phyloP scores from a whole-genome alignment of 2,113 vertebrate species.

The Ifrita kowaldi region DNA sequence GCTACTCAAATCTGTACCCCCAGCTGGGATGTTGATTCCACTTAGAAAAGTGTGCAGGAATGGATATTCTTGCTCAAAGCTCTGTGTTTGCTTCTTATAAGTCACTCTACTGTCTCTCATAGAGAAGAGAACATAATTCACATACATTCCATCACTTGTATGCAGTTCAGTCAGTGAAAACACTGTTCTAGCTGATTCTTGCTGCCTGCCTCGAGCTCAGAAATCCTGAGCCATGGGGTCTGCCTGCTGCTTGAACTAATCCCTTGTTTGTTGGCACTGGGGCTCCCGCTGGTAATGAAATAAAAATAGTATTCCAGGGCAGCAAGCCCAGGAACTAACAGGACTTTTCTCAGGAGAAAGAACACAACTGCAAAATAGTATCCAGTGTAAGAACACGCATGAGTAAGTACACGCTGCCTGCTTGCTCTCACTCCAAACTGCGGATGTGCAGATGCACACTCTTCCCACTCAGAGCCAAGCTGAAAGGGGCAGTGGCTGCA shows the following conservation, averaged over 20 bases:
- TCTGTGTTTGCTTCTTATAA: not conserved
- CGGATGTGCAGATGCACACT: not conserved
- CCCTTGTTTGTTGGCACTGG: not conserved
- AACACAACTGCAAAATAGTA: not conserved
- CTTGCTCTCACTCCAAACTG: not conserved
- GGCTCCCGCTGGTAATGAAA: not conserved
- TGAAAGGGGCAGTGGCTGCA: not conserved
- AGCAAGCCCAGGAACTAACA: not conserved
- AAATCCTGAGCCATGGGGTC: not conserved
- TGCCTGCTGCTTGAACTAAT: not conserved
- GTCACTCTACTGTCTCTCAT: not conserved
- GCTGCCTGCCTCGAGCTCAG: not conserved
- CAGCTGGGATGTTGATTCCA: not conserved
- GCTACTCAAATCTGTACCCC: not conserved
- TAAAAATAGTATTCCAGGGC: not conserved
- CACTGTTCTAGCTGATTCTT: not conserved
- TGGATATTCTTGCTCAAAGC: not conserved
- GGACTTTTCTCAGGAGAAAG: not conserved
- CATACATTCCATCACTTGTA: not conserved
- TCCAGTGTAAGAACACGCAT: not conserved
- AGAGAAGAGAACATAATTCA: not conserved
- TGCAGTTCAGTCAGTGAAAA: not conserved
- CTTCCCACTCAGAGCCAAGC: not conserved
- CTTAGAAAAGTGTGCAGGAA: not conserved
- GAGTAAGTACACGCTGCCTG: not conserved